Conservation (phyloP, 2,888 invertebrate species). For the Elegia similella region DNA sequence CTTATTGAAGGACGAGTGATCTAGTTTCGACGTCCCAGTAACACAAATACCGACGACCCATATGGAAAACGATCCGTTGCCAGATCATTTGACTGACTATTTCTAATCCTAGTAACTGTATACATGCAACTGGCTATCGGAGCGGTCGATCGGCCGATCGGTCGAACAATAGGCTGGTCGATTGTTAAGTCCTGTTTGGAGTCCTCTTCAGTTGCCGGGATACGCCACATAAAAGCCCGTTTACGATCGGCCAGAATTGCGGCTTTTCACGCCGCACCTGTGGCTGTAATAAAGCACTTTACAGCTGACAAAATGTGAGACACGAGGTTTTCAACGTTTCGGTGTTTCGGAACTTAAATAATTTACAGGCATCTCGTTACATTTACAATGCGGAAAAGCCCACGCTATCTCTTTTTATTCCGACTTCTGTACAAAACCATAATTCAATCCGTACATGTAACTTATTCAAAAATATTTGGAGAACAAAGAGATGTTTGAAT, state of each 20-base stretch:
- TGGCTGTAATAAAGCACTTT: conserved; percentile 65
- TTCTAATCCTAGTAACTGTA: conserved; percentile 41
- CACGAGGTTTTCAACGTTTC: conserved; percentile 47
- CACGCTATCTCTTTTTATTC: not conserved
- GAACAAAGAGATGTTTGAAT: conserved; percentile 1
- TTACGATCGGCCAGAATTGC: conserved; percentile 55
- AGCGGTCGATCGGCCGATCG: conserved; percentile 30
- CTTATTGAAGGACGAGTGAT: conserved; percentile 12
- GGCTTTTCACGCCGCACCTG: conserved; percentile 65
- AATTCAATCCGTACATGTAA: not conserved
- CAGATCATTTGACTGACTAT: conserved; percentile 48
- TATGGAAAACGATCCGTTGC: conserved; percentile 54
- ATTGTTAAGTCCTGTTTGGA: conserved; percentile 12
- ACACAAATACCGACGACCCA: conserved; percentile 59
- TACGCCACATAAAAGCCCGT: conserved; percentile 46
- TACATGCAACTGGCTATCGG: conserved; percentile 30
- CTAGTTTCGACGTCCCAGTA: conserved; percentile 38
- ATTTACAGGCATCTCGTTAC: conserved; percentile 24
- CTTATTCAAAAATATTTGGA: conserved; percentile 1
- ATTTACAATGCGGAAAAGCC: not conserved
- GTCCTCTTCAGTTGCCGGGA: conserved; percentile 29
- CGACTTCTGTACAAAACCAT: not conserved
- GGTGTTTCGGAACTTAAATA: conserved; percentile 39
- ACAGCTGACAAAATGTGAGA: conserved; percentile 56
- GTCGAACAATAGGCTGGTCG: conserved; percentile 19